Conservation (phyloP, 2,113 vertebrate genomes). For the Scolopax mira region DNA sequence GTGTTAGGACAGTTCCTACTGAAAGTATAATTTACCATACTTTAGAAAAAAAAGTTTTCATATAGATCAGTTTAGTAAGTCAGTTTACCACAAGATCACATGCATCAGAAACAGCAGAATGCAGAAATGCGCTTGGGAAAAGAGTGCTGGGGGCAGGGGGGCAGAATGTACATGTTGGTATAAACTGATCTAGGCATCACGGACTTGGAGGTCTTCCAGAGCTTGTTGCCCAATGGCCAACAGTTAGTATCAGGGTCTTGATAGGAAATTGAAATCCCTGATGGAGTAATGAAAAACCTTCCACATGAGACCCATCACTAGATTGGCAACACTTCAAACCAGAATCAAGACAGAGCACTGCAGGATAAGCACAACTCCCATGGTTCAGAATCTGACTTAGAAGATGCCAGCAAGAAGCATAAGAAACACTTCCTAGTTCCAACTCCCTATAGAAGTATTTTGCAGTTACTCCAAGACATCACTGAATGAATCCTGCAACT, state of each 20-base stretch:
- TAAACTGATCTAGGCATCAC: accelerated
- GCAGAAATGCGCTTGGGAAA: accelerated
- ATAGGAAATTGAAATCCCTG: background rate
- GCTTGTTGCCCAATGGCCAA: background rate
- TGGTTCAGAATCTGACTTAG: background rate
- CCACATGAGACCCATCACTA: background rate
- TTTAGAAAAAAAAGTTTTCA: background rate
- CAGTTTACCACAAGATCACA: background rate
- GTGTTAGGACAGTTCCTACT: background rate
- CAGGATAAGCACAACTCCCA: accelerated
- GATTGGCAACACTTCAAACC: background rate
- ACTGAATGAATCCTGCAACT: background rate
- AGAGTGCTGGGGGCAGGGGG: too few species aligned
- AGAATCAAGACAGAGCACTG: background rate
- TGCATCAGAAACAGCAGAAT: background rate
- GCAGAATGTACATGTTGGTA: accelerated
- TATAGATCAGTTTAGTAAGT: background rate
- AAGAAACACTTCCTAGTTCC: background rate
- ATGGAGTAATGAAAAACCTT: background rate
- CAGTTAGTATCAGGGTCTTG: background rate
- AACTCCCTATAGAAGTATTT: background rate
- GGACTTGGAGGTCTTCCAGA: background rate
- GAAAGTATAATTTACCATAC: background rate
- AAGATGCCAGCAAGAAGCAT: background rate
- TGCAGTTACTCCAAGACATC: background rate